Evolutionary conservation across 2,113 vertebrate species (phyloP), one percentile per base, ranked within the genome.

Genomic region (Holacanthus passer): DNA sequence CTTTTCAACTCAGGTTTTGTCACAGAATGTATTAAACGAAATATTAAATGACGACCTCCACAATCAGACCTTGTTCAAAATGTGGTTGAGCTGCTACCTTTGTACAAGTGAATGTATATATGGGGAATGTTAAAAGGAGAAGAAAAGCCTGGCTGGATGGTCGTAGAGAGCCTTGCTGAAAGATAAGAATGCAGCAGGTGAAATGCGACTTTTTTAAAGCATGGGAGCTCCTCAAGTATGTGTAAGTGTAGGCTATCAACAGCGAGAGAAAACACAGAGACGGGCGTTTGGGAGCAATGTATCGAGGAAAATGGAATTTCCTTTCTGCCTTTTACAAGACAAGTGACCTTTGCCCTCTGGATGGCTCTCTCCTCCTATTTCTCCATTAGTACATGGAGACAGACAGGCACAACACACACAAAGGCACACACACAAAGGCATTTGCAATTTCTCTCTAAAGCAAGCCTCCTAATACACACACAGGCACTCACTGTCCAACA

Each of bases 401-500:
- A 75, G 71, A 79, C 82, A 79, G 45, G 72, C 58, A 60, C 81
- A 75, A 78, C 78, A 86, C 75, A 83, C 73, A 52, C 31, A 20
- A 17, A 47, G 35, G 63, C 71, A 84, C 72, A 67, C 72, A 67
- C 72, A 91, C 79, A 86, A 68, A 88, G 52, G 56, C 66, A 80
- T 84, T 77, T 87, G 80, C 85, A 86, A 92, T 90, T 76, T 84
- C 75, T 79, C 50, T 84, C 59, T 71, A 67, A 83, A 87, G 86
- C 71, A 84, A 67, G 66, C 62, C 43, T 72, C 39, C 73, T 72
- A 45, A 85, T 77, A 90, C 84, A 90, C 84, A 87, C 81, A 63
- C 86, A 67, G 64, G 68, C 79, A 12, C 86, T 91, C 89, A 88
- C 81, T 89, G 91, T 93, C 89, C 81, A 90, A 85, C 87, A 92